Conservation (phyloP, 2,113 vertebrate species). For the Hipposideros armiger region DNA sequence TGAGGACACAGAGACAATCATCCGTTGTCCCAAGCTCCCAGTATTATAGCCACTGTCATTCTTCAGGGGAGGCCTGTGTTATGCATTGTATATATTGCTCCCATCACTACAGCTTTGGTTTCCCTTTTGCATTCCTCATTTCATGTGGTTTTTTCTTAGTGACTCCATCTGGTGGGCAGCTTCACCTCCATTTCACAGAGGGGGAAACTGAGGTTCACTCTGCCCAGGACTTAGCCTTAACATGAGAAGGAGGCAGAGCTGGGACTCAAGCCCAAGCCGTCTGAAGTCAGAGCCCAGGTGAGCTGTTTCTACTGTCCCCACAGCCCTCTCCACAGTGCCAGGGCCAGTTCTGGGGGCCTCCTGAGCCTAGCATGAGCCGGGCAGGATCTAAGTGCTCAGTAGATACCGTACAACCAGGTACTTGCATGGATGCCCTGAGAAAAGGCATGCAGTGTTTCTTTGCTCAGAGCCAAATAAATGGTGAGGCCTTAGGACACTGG, state of each 20-base stretch:
- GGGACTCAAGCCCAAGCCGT: background rate
- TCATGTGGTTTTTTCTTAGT: background rate
- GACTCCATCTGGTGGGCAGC: background rate
- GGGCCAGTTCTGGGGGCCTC: background rate
- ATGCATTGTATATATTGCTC: background rate
- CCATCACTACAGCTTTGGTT: background rate
- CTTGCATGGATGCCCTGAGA: background rate
- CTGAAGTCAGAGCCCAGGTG: background rate
- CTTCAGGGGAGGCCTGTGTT: background rate
- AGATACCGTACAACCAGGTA: background rate
- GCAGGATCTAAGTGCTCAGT: background rate
- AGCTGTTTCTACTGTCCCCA: background rate
- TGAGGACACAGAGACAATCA: background rate
- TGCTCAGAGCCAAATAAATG: background rate
- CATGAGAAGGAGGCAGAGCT: background rate
- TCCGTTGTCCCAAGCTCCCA: background rate
- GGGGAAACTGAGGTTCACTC: background rate
- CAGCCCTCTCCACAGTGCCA: background rate
- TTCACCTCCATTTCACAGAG: background rate
- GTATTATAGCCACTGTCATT: accelerated
- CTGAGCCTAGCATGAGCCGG: background rate
- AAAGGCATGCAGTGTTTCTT: background rate
- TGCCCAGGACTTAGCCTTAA: background rate
- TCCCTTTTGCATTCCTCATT: background rate
- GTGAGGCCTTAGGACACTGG: background rate